Evolutionary conservation across 2,113 vertebrate species (phyloP), one percentile per base, ranked within the genome.

Genomic region (Dasypus novemcinctus): DNA sequence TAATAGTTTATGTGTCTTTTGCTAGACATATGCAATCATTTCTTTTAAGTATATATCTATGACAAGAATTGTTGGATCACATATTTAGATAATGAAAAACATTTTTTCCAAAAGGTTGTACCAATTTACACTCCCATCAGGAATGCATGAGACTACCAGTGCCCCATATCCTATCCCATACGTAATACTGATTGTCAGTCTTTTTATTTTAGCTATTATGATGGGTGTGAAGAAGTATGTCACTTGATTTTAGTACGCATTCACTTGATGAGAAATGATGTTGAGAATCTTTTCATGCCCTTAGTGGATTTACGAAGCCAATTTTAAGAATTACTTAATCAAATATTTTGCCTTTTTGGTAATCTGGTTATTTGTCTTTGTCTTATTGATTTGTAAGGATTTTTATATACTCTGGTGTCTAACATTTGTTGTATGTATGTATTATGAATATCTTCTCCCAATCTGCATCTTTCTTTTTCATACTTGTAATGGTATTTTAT

Each of bases 401-500:
- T 31, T 91, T 84, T 81, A 43, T 76, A 49, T 82, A 78, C 64
- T 76, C 23, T 59, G 52, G 20, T 29, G 82, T 91, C 52, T 72
- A 81, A 84, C 4, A 27, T 79, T 95, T 72, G 25, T 71, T 79
- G 25, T 25, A 54, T 76, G 54, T 79, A 54, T 36, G 2, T 75
- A 78, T 85, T 81, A 64, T 38, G 27, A 95, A 31, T 71, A 90
- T 92, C 15, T 95, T 92, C 49, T 72, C 18, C 20, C n/a, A 43
- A 8, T 36, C 14, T 83, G 4, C 87, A 12, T 38, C 63, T 84
- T 64, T 23, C 23, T 41, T 87, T 69, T 66, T 64, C 17, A 25
- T 8, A 79, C n/a, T 71, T 90, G 87, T 49, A 71, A 4, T 25
- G 38, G 21, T 46, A 71, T 75, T 49, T 82, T 82, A 82, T 87